These are phyloP conservation scores for Otus sunia DNA, from an alignment of 2,113 vertebrate species.

Conservation along the genomic window DNA sequence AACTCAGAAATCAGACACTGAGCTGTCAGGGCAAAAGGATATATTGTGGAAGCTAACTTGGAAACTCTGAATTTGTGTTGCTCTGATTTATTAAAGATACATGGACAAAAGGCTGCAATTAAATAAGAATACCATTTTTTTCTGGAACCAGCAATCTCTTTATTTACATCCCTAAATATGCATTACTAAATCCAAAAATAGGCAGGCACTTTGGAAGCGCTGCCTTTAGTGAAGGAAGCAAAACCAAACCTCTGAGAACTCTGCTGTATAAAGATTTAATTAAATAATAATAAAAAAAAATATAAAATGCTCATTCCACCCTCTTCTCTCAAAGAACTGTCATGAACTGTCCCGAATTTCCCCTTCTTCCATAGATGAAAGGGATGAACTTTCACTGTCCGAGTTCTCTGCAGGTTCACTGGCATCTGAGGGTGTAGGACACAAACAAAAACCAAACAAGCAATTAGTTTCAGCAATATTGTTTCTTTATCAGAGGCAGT, in stretches of 20 bases:
- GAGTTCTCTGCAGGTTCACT: conserved; percentile 53
- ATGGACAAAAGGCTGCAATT: neutral
- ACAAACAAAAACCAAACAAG: conserved; percentile 39
- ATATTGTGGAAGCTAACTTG: neutral
- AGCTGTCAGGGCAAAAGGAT: neutral
- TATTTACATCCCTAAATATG: neutral
- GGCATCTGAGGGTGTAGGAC: conserved; percentile 54
- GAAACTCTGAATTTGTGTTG: neutral
- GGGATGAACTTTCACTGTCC: conserved; percentile 50
- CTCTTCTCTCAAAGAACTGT: neutral
- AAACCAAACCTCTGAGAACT: neutral
- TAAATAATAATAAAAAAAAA: neutral
- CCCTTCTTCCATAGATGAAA: conserved; percentile 68
- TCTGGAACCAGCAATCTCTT: neutral
- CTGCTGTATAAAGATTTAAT: neutral
- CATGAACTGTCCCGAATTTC: conserved; percentile 58
- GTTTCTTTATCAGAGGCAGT: neutral
- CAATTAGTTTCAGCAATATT: conserved; percentile 36
- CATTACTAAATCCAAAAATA: neutral
- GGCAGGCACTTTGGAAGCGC: neutral
- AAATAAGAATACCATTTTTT: neutral
- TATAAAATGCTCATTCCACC: neutral
- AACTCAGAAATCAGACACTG: neutral
- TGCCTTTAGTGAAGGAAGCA: neutral
- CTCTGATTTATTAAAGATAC: neutral